These are phyloP conservation scores for Sanderia malayensis DNA, from an alignment of 30 jellyfish, hydroid and myxozoan genomes.

Conservation along the genomic window DNA sequence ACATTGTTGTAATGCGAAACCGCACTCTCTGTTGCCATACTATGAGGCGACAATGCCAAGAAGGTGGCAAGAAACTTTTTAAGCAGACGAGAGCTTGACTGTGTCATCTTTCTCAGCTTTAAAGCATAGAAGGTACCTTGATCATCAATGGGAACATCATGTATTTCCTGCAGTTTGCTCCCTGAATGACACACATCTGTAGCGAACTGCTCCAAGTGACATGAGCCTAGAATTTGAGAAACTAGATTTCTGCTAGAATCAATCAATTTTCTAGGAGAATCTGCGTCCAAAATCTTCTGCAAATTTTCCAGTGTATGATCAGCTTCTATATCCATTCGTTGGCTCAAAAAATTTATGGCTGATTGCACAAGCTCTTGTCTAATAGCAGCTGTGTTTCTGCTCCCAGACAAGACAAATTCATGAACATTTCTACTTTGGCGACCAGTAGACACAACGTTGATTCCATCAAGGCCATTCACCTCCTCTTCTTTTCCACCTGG, in stretches of 20 bases:
- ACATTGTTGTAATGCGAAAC: constrained; percentile 36
- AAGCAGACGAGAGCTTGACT: constrained; percentile 33
- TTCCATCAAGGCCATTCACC: not conserved
- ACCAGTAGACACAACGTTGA: not conserved
- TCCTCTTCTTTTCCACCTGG: constrained; percentile 9
- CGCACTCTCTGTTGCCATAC: constrained; percentile 50
- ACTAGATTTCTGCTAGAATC: constrained; percentile 19
- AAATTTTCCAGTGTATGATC: constrained; percentile 3
- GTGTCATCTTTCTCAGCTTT: constrained; percentile 39
- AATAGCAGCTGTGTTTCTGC: constrained; percentile 7
- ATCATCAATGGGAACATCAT: constrained; percentile 8
- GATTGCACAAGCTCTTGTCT: constrained; percentile 24
- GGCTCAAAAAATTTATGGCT: constrained; percentile 25
- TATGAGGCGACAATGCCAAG: constrained; percentile 32
- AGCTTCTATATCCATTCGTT: constrained; percentile 20
- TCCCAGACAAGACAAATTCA: constrained; percentile 2
- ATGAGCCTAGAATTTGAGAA: constrained; percentile 3
- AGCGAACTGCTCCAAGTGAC: constrained; percentile 16
- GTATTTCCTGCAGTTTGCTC: constrained; percentile 13
- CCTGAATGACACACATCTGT: constrained; percentile 29
- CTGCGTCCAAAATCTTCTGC: constrained; percentile 24
- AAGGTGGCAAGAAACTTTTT: constrained; percentile 35
- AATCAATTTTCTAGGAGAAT: not conserved
- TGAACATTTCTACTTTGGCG: not conserved
- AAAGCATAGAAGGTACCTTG: constrained; percentile 24